Evolutionary conservation across 2,888 invertebrate genomes (phyloP), one percentile per base, ranked within the genome.

Genomic region (Melinaea menophilus): DNA sequence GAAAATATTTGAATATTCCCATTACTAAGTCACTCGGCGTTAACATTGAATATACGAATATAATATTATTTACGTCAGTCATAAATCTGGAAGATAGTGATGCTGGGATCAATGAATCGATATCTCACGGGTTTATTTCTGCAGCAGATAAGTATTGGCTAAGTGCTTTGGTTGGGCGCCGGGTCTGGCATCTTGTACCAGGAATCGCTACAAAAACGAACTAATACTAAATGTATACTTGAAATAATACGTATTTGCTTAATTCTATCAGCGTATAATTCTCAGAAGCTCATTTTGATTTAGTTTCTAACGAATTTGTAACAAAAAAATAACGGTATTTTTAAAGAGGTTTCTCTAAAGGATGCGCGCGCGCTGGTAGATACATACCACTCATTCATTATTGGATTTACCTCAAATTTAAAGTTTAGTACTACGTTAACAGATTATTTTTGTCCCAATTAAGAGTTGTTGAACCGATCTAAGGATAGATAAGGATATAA

Each of bases 101-200:
- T 55, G 55, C 56, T 57, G 58, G 51, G 61, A 63, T 65, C 61
- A 63, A 59, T 62, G 63, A 11, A 59, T 63, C 62, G 61, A 63
- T 66, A 61, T 57, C 47, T 64, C 48, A 57, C 55, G 54, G 66
- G 22, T 22, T 63, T 67, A 66, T 70, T 67, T 65, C 54, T 64
- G 67, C 61, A 59, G 56, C 64, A 55, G 62, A 65, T 68, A 67
- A 67, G 64, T 64, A 59, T 56, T 57, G 62, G 58, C 59, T 58
- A 62, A 55, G 55, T 59, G 51, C 48, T 61, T 61, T 51, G 59
- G n/a, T 62, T 59, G 62, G 65, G 63, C 65, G 69, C 65, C 59
- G 7, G 7, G 7, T 51, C 22, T 31, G 48, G 13, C 7, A 22
- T 51, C 7, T 51, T 51, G 51, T 48, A 48, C 48, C 48, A 7